phyloP scores from a whole-genome alignment of 2,113 vertebrate species.

The Oxyruncus cristatus region DNA sequence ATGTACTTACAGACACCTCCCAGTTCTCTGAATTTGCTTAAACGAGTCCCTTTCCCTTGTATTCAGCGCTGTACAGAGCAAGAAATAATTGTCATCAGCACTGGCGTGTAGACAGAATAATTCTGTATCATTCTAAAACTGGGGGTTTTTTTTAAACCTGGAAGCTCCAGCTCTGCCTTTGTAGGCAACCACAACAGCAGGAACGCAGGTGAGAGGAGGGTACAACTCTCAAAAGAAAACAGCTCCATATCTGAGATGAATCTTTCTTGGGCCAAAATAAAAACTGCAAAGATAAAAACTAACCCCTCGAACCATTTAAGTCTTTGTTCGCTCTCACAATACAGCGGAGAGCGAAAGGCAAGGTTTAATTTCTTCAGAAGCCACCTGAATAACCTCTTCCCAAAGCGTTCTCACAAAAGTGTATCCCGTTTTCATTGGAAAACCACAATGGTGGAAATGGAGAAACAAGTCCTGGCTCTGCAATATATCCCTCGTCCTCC shows the following conservation, averaged over 20 bases:
- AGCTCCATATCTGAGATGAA: background rate
- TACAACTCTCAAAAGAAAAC: background rate
- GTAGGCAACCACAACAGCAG: background rate
- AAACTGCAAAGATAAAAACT: background rate
- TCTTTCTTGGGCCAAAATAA: background rate
- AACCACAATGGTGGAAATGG: background rate
- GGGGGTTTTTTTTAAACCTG: background rate
- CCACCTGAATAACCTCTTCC: background rate
- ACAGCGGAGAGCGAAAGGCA: background rate
- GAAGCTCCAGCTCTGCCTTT: background rate
- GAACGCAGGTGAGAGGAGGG: background rate
- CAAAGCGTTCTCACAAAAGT: background rate
- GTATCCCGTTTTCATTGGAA: constrained; percentile 31
- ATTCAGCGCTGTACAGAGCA: background rate
- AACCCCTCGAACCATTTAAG: background rate
- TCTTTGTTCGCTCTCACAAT: background rate
- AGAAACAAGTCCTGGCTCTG: background rate
- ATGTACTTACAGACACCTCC: background rate
- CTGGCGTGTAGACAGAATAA: background rate
- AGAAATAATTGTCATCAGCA: background rate
- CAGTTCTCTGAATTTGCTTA: background rate
- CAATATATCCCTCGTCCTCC: background rate
- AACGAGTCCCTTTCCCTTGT: background rate
- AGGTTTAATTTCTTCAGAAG: constrained; percentile 21
- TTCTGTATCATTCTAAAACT: background rate